Evolutionary conservation across 2,113 vertebrate genomes (phyloP).

Genomic region (Halcyon malimbica): DNA sequence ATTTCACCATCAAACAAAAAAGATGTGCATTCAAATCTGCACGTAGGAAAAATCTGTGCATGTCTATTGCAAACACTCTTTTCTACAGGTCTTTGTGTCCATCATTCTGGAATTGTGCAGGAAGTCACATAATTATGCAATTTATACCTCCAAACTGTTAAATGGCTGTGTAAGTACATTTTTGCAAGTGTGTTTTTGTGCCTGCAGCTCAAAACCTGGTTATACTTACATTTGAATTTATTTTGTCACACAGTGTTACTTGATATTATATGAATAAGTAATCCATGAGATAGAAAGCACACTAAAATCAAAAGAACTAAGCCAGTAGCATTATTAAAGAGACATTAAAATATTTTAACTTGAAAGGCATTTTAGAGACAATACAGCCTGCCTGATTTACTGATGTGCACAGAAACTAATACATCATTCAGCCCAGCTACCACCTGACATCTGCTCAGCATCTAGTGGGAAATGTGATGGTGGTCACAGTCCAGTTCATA

Average conservation of each 20-base stretch:
- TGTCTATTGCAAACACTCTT: neutral
- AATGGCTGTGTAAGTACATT: neutral
- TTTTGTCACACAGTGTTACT: neutral
- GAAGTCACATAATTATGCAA: neutral
- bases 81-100: neutral
- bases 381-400: neutral
- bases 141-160: neutral
- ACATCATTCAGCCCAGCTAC: slow-evolving; percentile 6
- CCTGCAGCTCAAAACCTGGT: slow-evolving; percentile 1
- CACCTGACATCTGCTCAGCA: slow-evolving; percentile 23
- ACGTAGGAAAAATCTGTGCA: neutral
- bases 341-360: slow-evolving; percentile 31
- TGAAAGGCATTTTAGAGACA: slow-evolving; percentile 36
- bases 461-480: slow-evolving; percentile 19
- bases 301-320: slow-evolving; percentile 12
- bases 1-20: neutral
- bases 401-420: neutral
- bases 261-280: slow-evolving; percentile 37
- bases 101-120: neutral
- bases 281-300: slow-evolving; percentile 14
- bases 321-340: slow-evolving; percentile 39
- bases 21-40: neutral
- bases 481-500: slow-evolving; percentile 38
- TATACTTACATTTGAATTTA: slow-evolving; percentile 10
- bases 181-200: neutral